Evolutionary conservation across 2,888 invertebrate species (phyloP).

Genomic region (Drosophila seclusa): DNA sequence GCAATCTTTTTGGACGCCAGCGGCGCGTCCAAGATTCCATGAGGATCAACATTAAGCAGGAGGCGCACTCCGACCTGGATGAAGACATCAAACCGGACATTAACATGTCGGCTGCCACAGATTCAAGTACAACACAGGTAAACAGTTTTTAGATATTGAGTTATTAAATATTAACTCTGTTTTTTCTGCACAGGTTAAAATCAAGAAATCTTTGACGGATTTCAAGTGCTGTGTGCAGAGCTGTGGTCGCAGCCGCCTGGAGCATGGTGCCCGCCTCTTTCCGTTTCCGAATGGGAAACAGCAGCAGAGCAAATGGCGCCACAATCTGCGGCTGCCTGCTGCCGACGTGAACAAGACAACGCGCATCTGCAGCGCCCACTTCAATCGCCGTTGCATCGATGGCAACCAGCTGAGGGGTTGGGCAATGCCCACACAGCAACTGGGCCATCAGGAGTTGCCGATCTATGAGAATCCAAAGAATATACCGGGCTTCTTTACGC

Average conservation of each 20-base stretch:
- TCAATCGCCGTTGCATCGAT: slow-evolving; percentile 79
- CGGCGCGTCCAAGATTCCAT: slow-evolving; percentile 37
- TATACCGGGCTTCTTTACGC: slow-evolving; percentile 72
- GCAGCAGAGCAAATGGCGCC: slow-evolving; percentile 77
- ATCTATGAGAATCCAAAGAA: slow-evolving; percentile 80
- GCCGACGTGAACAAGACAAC: slow-evolving; percentile 49
- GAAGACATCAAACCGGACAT: slow-evolving; percentile 39
- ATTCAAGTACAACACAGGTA: slow-evolving; percentile 51
- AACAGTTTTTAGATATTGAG: slow-evolving; percentile 6
- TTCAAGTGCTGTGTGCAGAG: slow-evolving; percentile 70
- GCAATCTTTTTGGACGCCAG: slow-evolving; percentile 69
- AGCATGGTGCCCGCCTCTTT: slow-evolving; percentile 79
- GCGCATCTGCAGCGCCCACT: slow-evolving; percentile 76
- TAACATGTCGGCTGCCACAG: slow-evolving; percentile 24
- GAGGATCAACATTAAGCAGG: slow-evolving; percentile 46
- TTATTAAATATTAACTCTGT: background rate
- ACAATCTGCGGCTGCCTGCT: slow-evolving; percentile 72
- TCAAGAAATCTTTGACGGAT: slow-evolving; percentile 58
- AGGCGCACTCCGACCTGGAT: slow-evolving; percentile 40
- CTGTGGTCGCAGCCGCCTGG: slow-evolving; percentile 71
- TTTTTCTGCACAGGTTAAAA: slow-evolving; percentile 53
- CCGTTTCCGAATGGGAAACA: slow-evolving; percentile 69
- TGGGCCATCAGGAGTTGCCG: slow-evolving; percentile 70
- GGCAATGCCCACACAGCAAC: slow-evolving; percentile 77
- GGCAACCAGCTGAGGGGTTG: slow-evolving; percentile 75